Conservation (phyloP, 1,140 invertebrate species). For the Nymphalis io region DNA sequence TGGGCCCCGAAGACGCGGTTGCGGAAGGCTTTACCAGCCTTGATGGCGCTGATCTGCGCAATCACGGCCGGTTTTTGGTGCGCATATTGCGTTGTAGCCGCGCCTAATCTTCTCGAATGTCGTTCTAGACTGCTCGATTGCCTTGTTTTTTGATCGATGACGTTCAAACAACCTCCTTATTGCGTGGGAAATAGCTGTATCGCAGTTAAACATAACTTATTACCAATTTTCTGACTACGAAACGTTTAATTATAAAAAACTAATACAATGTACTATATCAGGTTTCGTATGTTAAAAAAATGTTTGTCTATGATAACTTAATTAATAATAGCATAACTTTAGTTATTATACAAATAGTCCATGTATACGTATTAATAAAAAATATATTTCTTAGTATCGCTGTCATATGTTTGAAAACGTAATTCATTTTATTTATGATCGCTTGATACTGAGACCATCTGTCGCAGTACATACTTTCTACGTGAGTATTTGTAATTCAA, state of each 20-base stretch:
- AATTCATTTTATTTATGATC: too few relatives aligned
- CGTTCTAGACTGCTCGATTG: conserved; percentile 53
- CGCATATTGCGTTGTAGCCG: conserved; percentile 64
- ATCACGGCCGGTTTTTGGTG: conserved; percentile 71
- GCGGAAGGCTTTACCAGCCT: conserved; percentile 74
- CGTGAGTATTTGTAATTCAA: too few relatives aligned
- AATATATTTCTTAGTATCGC: too few relatives aligned
- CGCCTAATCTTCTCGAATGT: conserved; percentile 66
- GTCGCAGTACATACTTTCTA: too few relatives aligned
- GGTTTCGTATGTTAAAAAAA: not conserved
- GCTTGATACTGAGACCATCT: too few relatives aligned
- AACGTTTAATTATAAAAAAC: not conserved
- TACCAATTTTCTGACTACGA: conserved; percentile 1
- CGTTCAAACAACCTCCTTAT: conserved; percentile 36
- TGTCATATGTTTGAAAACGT: too few relatives aligned
- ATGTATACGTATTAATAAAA: too few relatives aligned
- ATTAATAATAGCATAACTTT: not conserved
- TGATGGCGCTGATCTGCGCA: conserved; percentile 76
- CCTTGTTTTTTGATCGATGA: conserved; percentile 58
- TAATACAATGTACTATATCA: not conserved
- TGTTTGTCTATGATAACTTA: not conserved
- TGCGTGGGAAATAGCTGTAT: conserved; percentile 39
- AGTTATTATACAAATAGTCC: not conserved
- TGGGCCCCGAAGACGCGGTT: conserved; percentile 68
- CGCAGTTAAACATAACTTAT: not conserved